Evolutionary conservation across 2,797 vertebrate genomes (phyloP), one percentile per base, ranked within the genome.

Genomic region (Poliocrania exsul): DNA sequence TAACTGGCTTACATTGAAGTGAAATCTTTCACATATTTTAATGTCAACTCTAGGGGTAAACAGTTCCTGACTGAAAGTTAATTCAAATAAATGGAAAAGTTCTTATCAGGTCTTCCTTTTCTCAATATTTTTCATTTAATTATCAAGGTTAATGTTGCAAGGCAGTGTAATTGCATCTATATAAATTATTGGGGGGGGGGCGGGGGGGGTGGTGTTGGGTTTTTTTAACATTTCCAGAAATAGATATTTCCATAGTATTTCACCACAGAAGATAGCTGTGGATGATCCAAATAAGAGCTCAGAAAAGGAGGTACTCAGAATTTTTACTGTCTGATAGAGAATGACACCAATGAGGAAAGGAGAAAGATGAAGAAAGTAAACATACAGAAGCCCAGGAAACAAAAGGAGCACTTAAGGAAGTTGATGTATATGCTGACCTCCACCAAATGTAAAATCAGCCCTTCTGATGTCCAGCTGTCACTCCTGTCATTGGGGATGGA

Each of bases 151-250:
- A 81, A 79, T 23, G 15, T 11, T 56, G 6, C 16, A 47, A 88
- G 10, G 11, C 35, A 53, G 10, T 6, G 6, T 13, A 56, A 15
- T 7, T 40, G 2, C 15, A 31, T 10, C 11, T 24, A 67, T 21
- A 51, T 6, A 53, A 75, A 69, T n/a, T 29, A 20, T 37, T 64
- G 60, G 16, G 7, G 8, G 1, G 5, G 38, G 15, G 15, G 15
- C n/a, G n/a, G n/a, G n/a, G n/a, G n/a, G n/a, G n/a, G n/a, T 37
- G 9, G 17, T 62, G 24, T 5, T 20, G 13, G 2, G 5, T 1
- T 49, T 62, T 67, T 78, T 62, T 37, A 42, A 37, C 4, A 35
- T 56, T 69, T 86, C 19, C 35, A 62, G 19, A 21, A 7, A 29
- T 11, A 15, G 10, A 4, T 50, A 65, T 54, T 77, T 62, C 40